Evolutionary conservation across 1,140 invertebrate genomes (phyloP).

Genomic region (Drosophila melanica): DNA sequence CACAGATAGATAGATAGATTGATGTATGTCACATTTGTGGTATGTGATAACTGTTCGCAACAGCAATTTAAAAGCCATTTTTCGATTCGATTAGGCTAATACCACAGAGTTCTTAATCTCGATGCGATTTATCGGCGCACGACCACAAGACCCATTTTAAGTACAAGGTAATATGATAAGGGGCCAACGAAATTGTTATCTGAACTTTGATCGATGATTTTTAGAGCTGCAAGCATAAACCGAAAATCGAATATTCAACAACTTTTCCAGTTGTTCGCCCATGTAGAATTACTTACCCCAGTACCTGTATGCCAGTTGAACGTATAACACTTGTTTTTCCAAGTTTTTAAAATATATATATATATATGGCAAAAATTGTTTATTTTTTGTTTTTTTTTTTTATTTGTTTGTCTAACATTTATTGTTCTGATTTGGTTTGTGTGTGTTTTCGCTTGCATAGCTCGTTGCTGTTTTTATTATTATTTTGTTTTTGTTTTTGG

Average conservation of each 20-base stretch:
- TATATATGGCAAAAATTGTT: conserved; percentile 61
- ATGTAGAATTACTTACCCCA: conserved; percentile 20
- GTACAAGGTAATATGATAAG: conserved; percentile 34
- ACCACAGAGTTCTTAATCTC: conserved; percentile 38
- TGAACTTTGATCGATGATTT: conserved; percentile 66
- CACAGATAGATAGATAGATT: conserved; percentile 58
- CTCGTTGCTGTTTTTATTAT: conserved; percentile 17
- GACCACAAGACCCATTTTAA: conserved; percentile 32
- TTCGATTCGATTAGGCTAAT: conserved; percentile 71
- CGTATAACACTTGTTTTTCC: conserved; percentile 29
- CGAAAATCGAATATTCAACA: conserved; percentile 1
- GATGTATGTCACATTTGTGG: conserved; percentile 42
- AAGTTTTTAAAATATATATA: conserved; percentile 44
- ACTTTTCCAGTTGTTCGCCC: too few relatives aligned
- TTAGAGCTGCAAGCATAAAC: conserved; percentile 40
- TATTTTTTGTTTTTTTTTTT: conserved; percentile 40
- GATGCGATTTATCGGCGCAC: conserved; percentile 48
- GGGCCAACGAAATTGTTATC: conserved; percentile 33
- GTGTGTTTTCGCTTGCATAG: conserved; percentile 42
- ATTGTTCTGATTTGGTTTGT: conserved; percentile 70
- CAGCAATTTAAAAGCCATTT: conserved; percentile 38
- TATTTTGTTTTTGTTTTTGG: background rate
- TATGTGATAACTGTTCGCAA: background rate
- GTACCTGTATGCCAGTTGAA: conserved; percentile 13
- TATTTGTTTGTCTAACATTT: conserved; percentile 62